phyloP scores from a whole-genome alignment of 2,113 vertebrate species.

The Colossoma macropomum region DNA sequence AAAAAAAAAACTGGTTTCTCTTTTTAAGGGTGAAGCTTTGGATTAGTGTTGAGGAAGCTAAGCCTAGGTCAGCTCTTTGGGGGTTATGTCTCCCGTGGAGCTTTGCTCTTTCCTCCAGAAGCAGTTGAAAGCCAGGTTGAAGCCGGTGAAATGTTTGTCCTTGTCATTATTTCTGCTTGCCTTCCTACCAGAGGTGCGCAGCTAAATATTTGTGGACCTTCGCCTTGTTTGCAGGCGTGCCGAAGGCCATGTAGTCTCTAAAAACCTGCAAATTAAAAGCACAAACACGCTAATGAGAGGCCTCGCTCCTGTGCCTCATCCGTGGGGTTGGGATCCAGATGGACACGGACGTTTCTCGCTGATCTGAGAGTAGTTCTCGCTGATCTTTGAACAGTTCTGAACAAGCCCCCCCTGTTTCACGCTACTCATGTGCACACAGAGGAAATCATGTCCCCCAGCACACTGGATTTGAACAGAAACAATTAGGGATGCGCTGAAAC shows the following conservation, averaged over 20 bases:
- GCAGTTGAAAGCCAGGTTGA: slow-evolving; percentile 47
- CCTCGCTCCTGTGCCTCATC: slow-evolving; percentile 60
- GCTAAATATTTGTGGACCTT: slow-evolving; percentile 43
- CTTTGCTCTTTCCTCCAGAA: slow-evolving; percentile 29
- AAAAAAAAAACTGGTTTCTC: slow-evolving; percentile 47
- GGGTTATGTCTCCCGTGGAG: slow-evolving; percentile 39
- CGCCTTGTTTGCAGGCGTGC: slow-evolving; percentile 64
- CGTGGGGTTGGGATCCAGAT: background rate
- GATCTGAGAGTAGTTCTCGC: background rate
- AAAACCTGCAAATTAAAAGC: slow-evolving; percentile 67
- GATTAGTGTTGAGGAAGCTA: slow-evolving; percentile 49
- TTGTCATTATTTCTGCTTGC: slow-evolving; percentile 50
- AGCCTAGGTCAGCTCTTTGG: slow-evolving; percentile 29
- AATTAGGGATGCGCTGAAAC: too few species aligned
- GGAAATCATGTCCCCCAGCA: too few species aligned
- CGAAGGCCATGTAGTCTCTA: slow-evolving; percentile 57
- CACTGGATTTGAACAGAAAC: too few species aligned
- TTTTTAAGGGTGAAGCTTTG: slow-evolving; percentile 63
- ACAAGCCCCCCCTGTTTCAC: background rate
- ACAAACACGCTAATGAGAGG: slow-evolving; percentile 63
- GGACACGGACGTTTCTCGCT: background rate
- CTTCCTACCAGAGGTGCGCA: slow-evolving; percentile 36
- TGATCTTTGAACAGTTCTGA: background rate
- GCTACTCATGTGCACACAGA: background rate
- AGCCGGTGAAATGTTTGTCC: slow-evolving; percentile 51